phyloP scores from a whole-genome alignment of 2,888 invertebrate species.

The Mycalesis mineus region DNA sequence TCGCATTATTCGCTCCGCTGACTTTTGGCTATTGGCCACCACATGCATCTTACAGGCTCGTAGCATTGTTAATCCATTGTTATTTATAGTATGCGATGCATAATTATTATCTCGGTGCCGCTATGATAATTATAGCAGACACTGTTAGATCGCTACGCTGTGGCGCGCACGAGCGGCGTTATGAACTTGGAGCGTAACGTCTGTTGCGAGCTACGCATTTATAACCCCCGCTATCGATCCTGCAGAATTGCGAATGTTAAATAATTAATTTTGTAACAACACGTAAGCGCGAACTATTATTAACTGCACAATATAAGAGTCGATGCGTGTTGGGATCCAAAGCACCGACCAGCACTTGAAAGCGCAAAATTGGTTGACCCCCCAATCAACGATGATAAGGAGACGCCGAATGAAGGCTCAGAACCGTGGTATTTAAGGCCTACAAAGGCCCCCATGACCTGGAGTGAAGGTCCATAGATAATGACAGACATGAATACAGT shows the following conservation, averaged over 20 bases:
- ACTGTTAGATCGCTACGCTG: slow-evolving; percentile 40
- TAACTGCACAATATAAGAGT: too few species aligned
- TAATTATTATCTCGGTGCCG: slow-evolving; percentile 36
- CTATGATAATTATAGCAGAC: slow-evolving; percentile 44
- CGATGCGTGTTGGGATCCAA: too few species aligned
- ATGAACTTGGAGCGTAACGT: slow-evolving; percentile 41
- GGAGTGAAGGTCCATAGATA: too few species aligned
- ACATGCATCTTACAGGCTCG: slow-evolving; percentile 49
- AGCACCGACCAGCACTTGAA: too few species aligned
- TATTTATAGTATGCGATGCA: slow-evolving; percentile 54
- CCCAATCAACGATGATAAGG: too few species aligned
- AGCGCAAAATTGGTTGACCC: too few species aligned
- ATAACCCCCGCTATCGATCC: slow-evolving; percentile 11
- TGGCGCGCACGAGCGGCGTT: slow-evolving; percentile 41
- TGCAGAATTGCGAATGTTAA: slow-evolving; percentile 8
- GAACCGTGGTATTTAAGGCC: too few species aligned
- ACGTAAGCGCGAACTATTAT: neutral
- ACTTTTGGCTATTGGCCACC: slow-evolving; percentile 62
- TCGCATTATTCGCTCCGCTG: slow-evolving; percentile 52
- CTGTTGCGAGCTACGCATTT: slow-evolving; percentile 19
- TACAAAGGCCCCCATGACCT: too few species aligned
- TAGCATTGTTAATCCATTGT: slow-evolving; percentile 60
- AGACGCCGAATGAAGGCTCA: too few species aligned
- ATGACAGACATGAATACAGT: too few species aligned
- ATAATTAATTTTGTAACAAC: slow-evolving; percentile 15